Evolutionary conservation across 2,888 invertebrate species (phyloP).

Genomic region (Lasius platythorax): DNA sequence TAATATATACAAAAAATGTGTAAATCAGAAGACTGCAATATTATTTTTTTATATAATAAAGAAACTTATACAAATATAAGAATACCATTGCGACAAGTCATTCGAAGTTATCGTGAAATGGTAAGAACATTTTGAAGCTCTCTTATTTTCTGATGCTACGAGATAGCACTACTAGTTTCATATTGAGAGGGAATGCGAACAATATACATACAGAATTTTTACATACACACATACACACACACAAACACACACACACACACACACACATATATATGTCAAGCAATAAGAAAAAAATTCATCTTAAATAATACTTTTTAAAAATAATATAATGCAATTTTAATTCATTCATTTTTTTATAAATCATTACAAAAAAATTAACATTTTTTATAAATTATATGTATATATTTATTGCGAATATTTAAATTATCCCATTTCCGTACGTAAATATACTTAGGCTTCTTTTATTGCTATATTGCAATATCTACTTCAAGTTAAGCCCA

Average conservation of each 20-base stretch:
- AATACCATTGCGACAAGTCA: neutral
- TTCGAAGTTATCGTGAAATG: neutral
- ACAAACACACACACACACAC: neutral
- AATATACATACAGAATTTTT: neutral
- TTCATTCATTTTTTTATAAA: neutral
- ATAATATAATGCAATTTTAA: slow-evolving; percentile 3
- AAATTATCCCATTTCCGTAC: neutral
- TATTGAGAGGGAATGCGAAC: neutral
- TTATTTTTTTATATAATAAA: neutral
- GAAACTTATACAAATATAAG: neutral
- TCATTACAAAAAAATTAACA: neutral
- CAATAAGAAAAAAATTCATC: neutral
- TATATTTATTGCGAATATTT: neutral
- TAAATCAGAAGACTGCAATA: neutral
- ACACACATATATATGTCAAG: neutral
- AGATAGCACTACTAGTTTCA: slow-evolving; percentile 23
- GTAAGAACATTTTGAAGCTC: slow-evolving; percentile 11
- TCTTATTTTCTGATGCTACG: neutral
- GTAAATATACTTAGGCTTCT: neutral
- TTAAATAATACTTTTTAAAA: slow-evolving; percentile 1
- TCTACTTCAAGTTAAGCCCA: neutral
- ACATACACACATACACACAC: neutral
- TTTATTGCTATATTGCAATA: neutral
- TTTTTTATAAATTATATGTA: neutral
- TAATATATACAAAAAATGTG: neutral